Conservation (phyloP, 2,113 vertebrate species). For the Rhizomys pruinosus region DNA sequence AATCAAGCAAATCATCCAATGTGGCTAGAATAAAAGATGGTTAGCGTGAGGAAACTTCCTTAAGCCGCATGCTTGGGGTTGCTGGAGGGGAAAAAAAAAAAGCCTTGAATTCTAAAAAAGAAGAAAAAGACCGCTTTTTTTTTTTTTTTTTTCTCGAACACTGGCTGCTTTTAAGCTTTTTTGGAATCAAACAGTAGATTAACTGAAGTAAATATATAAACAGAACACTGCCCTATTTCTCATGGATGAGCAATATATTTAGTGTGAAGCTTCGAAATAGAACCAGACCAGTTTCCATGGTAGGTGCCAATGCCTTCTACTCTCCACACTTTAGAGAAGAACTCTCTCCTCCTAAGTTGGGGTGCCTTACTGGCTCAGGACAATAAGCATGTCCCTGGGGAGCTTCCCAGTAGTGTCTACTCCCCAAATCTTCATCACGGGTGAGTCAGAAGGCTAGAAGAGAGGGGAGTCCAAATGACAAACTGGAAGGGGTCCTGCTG, state of each 20-base stretch:
- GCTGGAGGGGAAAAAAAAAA: too few species aligned
- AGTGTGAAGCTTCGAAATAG: background rate
- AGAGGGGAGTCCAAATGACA: background rate
- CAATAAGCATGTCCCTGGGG: background rate
- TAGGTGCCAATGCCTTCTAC: background rate
- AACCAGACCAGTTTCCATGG: background rate
- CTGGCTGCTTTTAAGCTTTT: background rate
- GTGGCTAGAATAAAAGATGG: background rate
- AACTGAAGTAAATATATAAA: background rate
- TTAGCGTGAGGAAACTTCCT: background rate
- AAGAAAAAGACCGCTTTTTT: background rate
- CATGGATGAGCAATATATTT: background rate
- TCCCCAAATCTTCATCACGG: background rate
- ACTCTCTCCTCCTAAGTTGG: background rate
- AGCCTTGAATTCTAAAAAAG: background rate
- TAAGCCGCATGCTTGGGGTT: background rate
- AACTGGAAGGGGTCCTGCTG: too few species aligned
- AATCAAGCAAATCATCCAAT: background rate
- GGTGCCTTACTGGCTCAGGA: background rate
- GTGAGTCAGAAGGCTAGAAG: background rate
- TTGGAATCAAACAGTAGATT: background rate
- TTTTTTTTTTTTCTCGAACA: conserved; percentile 6
- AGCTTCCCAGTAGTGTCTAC: background rate
- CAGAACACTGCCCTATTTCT: background rate
- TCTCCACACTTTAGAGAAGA: background rate